Evolutionary conservation across 2,113 vertebrate species (phyloP).

Genomic region (Cyphotilapia sp.): DNA sequence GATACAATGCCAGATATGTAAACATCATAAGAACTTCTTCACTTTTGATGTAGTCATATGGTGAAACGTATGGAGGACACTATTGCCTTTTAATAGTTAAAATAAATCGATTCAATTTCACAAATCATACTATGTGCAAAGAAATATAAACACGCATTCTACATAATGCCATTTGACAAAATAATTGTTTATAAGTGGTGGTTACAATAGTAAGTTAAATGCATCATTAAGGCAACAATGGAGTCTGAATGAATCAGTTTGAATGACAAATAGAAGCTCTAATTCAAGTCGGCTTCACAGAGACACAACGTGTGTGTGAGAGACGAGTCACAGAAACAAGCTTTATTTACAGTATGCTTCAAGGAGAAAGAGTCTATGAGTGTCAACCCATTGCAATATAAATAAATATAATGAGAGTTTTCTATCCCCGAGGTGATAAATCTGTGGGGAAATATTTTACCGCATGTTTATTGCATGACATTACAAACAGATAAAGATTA

Average conservation of each 20-base stretch:
- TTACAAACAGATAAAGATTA: not conserved
- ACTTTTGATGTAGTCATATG: not conserved
- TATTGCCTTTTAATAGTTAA: not conserved
- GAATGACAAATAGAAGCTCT: slow-evolving; percentile 37
- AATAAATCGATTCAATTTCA: not conserved
- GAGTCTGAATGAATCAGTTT: slow-evolving; percentile 13
- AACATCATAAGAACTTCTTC: not conserved
- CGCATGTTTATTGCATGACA: not conserved
- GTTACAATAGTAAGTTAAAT: slow-evolving; percentile 39
- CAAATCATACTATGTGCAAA: not conserved
- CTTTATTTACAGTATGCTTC: not conserved
- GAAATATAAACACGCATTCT: not conserved
- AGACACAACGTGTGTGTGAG: not conserved
- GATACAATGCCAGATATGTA: not conserved
- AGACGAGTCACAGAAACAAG: not conserved
- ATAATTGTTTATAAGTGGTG: slow-evolving; percentile 19
- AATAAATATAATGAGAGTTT: not conserved
- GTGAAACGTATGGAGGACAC: not conserved
- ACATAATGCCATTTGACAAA: slow-evolving; percentile 1
- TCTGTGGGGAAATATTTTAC: not conserved
- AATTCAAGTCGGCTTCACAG: slow-evolving; percentile 29
- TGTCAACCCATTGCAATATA: not conserved
- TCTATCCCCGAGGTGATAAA: not conserved
- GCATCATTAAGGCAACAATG: slow-evolving; percentile 47
- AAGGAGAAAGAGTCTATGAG: not conserved